Percentiles rank a stretch among this genome's conserved stretches.
phyloP scores from a whole-genome alignment of 2,113 vertebrate genomes.

The Pongo abelii region DNA sequence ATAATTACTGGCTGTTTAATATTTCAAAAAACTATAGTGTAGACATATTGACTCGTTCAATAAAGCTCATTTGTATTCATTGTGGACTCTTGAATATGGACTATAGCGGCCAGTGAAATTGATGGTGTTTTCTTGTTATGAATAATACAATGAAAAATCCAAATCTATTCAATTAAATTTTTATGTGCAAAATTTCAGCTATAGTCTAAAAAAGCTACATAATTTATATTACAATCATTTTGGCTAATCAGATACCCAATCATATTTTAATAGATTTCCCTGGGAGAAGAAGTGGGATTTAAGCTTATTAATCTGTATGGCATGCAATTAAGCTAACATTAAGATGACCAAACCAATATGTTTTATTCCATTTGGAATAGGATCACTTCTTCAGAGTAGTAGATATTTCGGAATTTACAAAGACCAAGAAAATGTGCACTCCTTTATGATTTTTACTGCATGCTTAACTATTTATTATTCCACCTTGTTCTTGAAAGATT shows the following conservation, averaged over 20 bases:
- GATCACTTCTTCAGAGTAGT: neutral
- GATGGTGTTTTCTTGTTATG: constrained; percentile 14
- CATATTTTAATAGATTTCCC: constrained; percentile 28
- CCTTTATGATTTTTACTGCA: neutral
- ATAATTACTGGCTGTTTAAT: constrained; percentile 20
- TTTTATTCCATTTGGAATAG: constrained; percentile 19
- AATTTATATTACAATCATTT: neutral
- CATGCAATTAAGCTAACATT: neutral
- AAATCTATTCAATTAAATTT: constrained; percentile 52
- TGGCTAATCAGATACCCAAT: constrained; percentile 15
- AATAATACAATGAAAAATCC: constrained; percentile 50
- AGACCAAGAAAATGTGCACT: neutral
- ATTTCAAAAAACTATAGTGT: neutral
- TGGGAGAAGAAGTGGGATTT: constrained; percentile 23
- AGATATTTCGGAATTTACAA: neutral
- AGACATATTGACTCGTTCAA: neutral
- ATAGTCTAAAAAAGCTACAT: constrained; percentile 32
- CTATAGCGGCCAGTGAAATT: constrained; percentile 45
- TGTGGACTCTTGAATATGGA: constrained; percentile 21
- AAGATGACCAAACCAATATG: neutral
- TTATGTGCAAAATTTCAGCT: constrained; percentile 29
- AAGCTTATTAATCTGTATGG: constrained; percentile 17
- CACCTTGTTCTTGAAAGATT: neutral
- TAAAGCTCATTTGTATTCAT: constrained; percentile 45
- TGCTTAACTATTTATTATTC: neutral